Conservation (phyloP, 2,888 invertebrate species). For the Tenthredo distinguenda region DNA sequence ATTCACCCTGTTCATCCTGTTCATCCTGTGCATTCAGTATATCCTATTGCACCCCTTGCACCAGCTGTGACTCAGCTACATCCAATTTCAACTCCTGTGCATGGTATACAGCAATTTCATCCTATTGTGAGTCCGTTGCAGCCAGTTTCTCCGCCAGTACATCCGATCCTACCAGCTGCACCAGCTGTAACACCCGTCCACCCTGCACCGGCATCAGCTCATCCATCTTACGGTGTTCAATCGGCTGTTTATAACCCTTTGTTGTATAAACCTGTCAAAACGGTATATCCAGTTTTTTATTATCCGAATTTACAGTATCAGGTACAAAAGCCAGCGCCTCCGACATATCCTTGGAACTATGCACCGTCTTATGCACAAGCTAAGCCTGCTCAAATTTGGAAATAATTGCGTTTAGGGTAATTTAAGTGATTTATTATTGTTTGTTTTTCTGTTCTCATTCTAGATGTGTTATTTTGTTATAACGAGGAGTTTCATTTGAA, state of each 20-base stretch:
- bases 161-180: conserved; percentile 56
- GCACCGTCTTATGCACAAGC: conserved; percentile 68
- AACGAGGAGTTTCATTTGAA: not conserved
- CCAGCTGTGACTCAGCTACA: conserved; percentile 30
- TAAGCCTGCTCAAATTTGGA: conserved; percentile 69
- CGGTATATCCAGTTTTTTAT: conserved; percentile 72
- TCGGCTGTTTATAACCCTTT: conserved; percentile 64
- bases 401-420: conserved; percentile 58
- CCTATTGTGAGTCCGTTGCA: conserved; percentile 21
- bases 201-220: conserved; percentile 59
- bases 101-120: conserved; percentile 33
- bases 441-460: not conserved
- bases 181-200: conserved; percentile 59
- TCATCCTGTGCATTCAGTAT: conserved; percentile 48
- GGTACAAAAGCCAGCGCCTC: conserved; percentile 65
- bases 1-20: conserved; percentile 58
- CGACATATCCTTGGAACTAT: conserved; percentile 71
- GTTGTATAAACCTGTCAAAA: conserved; percentile 71
- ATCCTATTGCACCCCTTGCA: conserved; percentile 52
- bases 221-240: conserved; percentile 69
- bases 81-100: conserved; percentile 28
- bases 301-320: conserved; percentile 67
- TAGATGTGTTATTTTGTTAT: conserved; percentile 24
- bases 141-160: conserved; percentile 55
- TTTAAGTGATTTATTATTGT: not conserved